These are phyloP conservation scores for Cairina moschata DNA, from an alignment of 2,113 vertebrate species.

Conservation along the genomic window DNA sequence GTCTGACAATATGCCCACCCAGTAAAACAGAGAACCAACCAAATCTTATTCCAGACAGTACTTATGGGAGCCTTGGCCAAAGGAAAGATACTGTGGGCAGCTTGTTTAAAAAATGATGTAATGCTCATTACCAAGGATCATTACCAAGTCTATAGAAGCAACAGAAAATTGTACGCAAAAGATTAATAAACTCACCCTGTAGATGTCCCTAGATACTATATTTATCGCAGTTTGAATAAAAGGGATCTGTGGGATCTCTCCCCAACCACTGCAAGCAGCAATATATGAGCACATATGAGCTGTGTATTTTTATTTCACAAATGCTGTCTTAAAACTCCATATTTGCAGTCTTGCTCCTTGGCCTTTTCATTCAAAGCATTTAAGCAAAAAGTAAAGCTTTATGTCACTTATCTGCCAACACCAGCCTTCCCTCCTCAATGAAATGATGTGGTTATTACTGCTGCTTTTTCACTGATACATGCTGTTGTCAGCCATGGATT, in stretches of 20 bases:
- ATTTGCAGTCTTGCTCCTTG: background rate
- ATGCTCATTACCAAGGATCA: background rate
- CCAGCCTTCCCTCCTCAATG: conserved; percentile 10
- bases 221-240: background rate
- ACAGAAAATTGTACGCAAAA: background rate
- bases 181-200: background rate
- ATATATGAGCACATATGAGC: rapidly evolving
- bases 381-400: conserved; percentile 50
- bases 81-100: background rate
- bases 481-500: conserved; percentile 44
- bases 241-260: background rate
- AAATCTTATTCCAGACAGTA: background rate
- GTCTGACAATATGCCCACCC: background rate
- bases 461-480: conserved; percentile 33
- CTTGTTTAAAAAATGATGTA: background rate
- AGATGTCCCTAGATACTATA: no score
- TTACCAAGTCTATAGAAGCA: background rate
- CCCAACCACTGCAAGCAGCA: background rate
- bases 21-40: background rate
- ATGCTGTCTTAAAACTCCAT: background rate
- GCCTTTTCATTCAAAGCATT: conserved; percentile 32
- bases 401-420: conserved; percentile 53
- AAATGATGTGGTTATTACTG: conserved; percentile 29
- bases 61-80: background rate
- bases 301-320: conserved; percentile 2